Evolutionary conservation across 2,888 invertebrate genomes (phyloP).

Genomic region (Caenorhabditis sp.): DNA sequence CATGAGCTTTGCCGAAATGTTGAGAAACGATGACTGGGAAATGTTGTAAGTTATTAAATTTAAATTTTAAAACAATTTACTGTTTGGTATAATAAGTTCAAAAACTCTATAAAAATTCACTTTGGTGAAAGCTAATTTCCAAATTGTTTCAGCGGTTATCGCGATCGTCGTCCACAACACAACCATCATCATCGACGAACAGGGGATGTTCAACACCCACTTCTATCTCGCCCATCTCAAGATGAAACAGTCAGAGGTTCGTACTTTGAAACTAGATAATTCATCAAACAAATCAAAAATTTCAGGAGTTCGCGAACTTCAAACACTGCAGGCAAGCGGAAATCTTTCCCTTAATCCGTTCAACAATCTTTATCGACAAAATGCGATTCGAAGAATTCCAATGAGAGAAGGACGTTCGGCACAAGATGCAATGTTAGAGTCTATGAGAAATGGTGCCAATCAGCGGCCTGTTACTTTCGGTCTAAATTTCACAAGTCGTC

Average conservation of each 20-base stretch:
- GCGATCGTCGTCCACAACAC: slow-evolving; percentile 8
- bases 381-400: slow-evolving; percentile 24
- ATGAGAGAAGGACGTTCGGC: too few species aligned
- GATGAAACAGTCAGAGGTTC: slow-evolving; percentile 3
- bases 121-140: too few species aligned
- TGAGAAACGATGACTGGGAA: slow-evolving; percentile 25
- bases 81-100: too few species aligned
- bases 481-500: not conserved
- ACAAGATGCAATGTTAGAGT: not conserved
- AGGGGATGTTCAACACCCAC: slow-evolving; percentile 37
- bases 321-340: not conserved
- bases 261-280: not conserved
- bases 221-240: slow-evolving; percentile 27
- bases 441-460: not conserved
- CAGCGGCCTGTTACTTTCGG: not conserved
- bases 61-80: too few species aligned
- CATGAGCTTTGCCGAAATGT: slow-evolving; percentile 1
- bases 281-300: not conserved
- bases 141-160: slow-evolving; percentile 6
- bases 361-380: slow-evolving; percentile 27
- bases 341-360: not conserved
- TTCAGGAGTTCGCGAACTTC: not conserved
- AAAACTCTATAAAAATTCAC: too few species aligned
- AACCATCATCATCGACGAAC: not conserved
- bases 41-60: slow-evolving; percentile 10